phyloP scores from a whole-genome alignment of 53 echinoderm and acorn worm species.

The Actinopyga echinites region DNA sequence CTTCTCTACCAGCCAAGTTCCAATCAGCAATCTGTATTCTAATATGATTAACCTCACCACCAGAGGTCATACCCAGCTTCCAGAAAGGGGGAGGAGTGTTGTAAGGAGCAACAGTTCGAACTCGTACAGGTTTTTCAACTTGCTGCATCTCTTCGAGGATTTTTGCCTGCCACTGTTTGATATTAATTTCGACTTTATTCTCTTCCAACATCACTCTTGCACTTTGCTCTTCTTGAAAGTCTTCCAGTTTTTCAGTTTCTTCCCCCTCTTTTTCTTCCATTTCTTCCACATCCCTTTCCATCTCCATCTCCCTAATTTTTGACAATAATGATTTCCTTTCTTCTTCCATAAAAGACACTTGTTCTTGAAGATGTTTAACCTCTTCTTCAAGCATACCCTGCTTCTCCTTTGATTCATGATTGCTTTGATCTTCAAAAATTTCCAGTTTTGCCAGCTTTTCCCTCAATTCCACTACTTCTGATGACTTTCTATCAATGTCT shows the following conservation, averaged over 20 bases:
- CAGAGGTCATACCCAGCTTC: not conserved
- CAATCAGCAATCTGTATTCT: not conserved
- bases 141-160: slow-evolving; percentile 19
- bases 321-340: not conserved
- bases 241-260: slow-evolving; percentile 31
- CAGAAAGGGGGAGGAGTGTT: not conserved
- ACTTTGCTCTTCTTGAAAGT: slow-evolving; percentile 7
- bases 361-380: slow-evolving; percentile 55
- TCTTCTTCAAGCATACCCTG: not conserved
- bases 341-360: slow-evolving; percentile 36
- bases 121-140: slow-evolving; percentile 49
- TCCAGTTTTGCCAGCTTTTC: not conserved
- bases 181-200: slow-evolving; percentile 16
- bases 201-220: not conserved
- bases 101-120: slow-evolving; percentile 1
- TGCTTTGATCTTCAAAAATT: not conserved
- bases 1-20: slow-evolving; percentile 36
- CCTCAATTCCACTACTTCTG: not conserved
- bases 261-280: slow-evolving; percentile 12
- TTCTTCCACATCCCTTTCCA: not conserved
- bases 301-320: not conserved
- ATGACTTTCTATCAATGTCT: slow-evolving; percentile 32
- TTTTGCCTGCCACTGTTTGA: slow-evolving; percentile 24
- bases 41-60: not conserved
- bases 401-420: not conserved